Evolutionary conservation across 1,140 invertebrate species (phyloP), one percentile per base, ranked within the genome.

Genomic region (Ptiloglossa arizonensis): DNA sequence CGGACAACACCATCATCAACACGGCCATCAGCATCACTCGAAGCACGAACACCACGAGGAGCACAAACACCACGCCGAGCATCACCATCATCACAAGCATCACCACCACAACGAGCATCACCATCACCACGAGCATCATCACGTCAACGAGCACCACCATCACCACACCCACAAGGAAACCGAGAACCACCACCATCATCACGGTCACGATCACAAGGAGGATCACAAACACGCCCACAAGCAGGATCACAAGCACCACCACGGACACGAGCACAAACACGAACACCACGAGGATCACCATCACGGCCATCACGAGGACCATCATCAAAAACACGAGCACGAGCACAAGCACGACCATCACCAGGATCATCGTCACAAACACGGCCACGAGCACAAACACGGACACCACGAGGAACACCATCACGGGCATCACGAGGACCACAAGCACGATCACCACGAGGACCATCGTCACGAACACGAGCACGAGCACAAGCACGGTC

Each of bases 141-240:
- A 89, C 32, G 75, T 84, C 17, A 87, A 87, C 27, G 89, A 89
- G 19, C 89, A 90, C 48, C 87, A 90, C 29, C 89, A 91, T 63
- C 90, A 91, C 66, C 89, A 91, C 29, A 80, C 78, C 0, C 90
- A 91, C 57, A 90, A 91, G 73, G 90, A 91, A 70, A 89, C 87
- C 8, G 90, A 91, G 66, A 89, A 80, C 5, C 90, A 91, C 74
- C 89, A 91, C 44, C 90, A 91, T 48, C 89, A 91, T 67, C 90
- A 91, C 22, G 88, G 88, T 1, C 89, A 92, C 64, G 89, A 88
- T 0, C 90, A 91, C 59, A 81, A 89, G 22, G 82, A 87, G 2
- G 75, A 87, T 13, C 87, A 87, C 19, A 86, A 87, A 8, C 86
- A 87, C 11, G 81, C 46, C 3, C 87, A 89, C 22, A 88, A 90